Base-by-base conservation (phyloP, 2,797 vertebrate genomes). In the Siniperca obscura region DNA sequence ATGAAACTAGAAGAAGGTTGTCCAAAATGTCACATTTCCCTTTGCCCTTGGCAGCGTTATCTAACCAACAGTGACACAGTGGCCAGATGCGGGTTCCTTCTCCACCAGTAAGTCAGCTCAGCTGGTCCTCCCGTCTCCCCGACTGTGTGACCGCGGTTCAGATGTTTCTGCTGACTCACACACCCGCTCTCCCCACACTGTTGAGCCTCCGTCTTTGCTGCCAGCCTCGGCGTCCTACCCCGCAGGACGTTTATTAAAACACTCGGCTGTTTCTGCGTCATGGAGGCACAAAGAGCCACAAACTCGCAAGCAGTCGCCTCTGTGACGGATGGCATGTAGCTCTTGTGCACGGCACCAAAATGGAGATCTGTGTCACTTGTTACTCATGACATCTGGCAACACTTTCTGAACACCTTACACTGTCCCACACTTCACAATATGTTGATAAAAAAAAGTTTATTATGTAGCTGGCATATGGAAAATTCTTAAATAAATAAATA, bases 151-250 rank as follows among this genome's bases (percentile, higher is more conserved):
- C 72, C 16, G 16, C 0, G 34, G 70, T 30, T 78, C 60, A 70
- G 74, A 70, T 76, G 69, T 76, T 62, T 60, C 40, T 73, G 69
- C 74, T 77, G 71, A 77, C 59, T 57, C 76, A 67, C 71, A 42
- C 76, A 44, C 38, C 70, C 65, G 75, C 70, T 62, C 34, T 4
- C 36, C 66, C 7, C 65, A 11, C 12, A n/a, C 11, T 5, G 2
- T 19, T 16, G 40, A 46, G 30, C 48, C 30, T n/a, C 7, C 9
- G 12, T 6, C 48, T 64, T 57, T 4, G 17, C 68, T 25, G 55
- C 44, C 21, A 46, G n/a, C 36, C 14, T 55, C 48, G 3, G 14
- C 0, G n/a, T 59, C 65, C n/a, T 0, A 1, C 14, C 48, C 42
- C 65, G 7, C 59, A 46, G 3, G n/a, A 62, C 12, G 2, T 17